Base-by-base conservation (phyloP, 1,140 invertebrate genomes). In the Tribolium madens region DNA sequence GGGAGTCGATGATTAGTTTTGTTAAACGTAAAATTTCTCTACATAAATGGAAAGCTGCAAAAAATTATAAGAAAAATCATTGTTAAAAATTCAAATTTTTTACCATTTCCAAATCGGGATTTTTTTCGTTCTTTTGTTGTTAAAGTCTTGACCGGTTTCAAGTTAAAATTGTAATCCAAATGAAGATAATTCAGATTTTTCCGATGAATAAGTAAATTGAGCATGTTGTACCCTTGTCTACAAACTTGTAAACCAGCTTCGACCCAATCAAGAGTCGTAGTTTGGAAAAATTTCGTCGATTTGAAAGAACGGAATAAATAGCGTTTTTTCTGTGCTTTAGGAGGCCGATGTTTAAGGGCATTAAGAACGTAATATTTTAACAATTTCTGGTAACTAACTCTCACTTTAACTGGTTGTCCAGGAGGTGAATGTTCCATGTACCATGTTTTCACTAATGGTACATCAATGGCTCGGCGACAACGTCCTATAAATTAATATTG, bases 61-160 rank as follows among this genome's bases (percentile, higher is more conserved):
- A 76, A 78, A 73, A 31, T 31, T 46, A 76, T 31, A n/a, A n/a
- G n/a, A n/a, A n/a, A n/a, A n/a, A n/a, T n/a, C n/a, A n/a, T n/a
- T n/a, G n/a, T n/a, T n/a, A n/a, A n/a, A n/a, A n/a, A n/a, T n/a
- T n/a, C n/a, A n/a, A n/a, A n/a, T 42, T 14, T 79, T 83, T 87
- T 85, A 94, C 93, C 97, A 91, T 99, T 99, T 87, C 98, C 98
- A 86, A 99, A 99, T 73, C 98, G 90, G 6, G 98, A 99, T 84
- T 99, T 99, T 87, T 99, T 99, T 86, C 98, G 92, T 85, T 99
- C 98, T 85, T 99, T 99, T 0, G 98, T 99, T 0, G 98, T 99
- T 31, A 99, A 88, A 0, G 98, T 99, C 86, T 99, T 99, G 0
- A 99, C 98, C 0, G 98, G 98, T 87, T 99, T 99, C 84, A 99